phyloP scores from a whole-genome alignment of 2,113 vertebrate genomes.

The Mustela nigripes region DNA sequence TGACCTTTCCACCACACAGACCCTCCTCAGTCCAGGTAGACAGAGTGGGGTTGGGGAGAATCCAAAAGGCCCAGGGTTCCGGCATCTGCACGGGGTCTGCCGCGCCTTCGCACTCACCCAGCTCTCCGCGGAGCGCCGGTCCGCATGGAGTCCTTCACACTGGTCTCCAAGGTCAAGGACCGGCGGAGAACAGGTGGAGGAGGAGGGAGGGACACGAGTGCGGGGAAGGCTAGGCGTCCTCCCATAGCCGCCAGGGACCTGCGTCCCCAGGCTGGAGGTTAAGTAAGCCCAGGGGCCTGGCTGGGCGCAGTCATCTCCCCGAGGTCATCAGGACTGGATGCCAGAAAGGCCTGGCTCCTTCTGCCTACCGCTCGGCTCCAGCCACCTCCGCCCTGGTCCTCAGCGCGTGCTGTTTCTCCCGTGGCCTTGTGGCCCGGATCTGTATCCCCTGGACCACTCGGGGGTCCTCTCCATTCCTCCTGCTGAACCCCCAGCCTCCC shows the following conservation, averaged over 20 bases:
- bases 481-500: not conserved
- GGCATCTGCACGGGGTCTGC: not conserved
- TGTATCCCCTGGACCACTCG: not conserved
- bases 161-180: not conserved
- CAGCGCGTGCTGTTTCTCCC: not conserved
- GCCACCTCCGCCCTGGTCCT: not conserved
- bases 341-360: too few species aligned
- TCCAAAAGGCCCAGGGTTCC: not conserved
- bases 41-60: not conserved
- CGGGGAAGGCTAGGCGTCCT: not conserved
- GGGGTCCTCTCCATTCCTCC: not conserved
- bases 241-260: too few species aligned
- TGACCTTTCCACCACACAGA: not conserved
- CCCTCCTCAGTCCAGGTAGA: not conserved
- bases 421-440: not conserved
- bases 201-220: too few species aligned
- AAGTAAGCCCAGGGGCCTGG: not conserved
- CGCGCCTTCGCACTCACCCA: not conserved
- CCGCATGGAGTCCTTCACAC: not conserved
- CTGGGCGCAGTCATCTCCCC: not conserved
- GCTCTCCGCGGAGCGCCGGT: not conserved
- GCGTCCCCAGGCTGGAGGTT: not conserved
- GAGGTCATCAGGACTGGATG: not conserved
- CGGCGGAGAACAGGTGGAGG: not conserved
- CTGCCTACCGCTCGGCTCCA: not conserved